Conservation (phyloP, 2,888 invertebrate species). For the Ichneumoninae sp. region DNA sequence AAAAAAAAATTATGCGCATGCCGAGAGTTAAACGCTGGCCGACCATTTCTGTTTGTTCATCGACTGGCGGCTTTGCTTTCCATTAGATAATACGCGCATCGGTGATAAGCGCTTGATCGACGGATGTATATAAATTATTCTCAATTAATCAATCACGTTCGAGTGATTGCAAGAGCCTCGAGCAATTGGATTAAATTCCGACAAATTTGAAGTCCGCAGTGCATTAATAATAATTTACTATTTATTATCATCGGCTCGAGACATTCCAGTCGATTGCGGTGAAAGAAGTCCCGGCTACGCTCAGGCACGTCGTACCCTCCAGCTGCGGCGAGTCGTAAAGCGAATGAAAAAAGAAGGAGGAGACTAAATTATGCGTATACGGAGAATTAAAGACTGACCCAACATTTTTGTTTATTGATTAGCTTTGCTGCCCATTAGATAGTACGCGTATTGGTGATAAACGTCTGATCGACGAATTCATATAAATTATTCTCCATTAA, state of each 20-base stretch:
- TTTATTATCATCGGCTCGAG: constrained; percentile 27
- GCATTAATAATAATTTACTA: neutral
- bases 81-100: neutral
- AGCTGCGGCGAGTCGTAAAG: constrained; percentile 39
- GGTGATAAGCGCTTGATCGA: neutral
- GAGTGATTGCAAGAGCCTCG: neutral
- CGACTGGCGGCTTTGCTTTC: too few relatives aligned
- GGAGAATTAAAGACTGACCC: neutral
- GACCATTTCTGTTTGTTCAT: constrained; percentile 4
- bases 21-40: neutral
- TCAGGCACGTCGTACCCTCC: constrained; percentile 16
- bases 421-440: neutral
- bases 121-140: constrained; percentile 15
- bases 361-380: constrained; percentile 9
- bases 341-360: neutral
- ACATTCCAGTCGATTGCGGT: constrained; percentile 56
- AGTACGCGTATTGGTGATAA: neutral
- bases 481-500: constrained; percentile 29
- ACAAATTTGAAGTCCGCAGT: constrained; percentile 2
- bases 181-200: neutral
- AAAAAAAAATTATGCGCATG: constrained; percentile 1
- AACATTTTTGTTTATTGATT: neutral
- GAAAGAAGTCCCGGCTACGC: constrained; percentile 32
- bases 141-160: constrained; percentile 29
- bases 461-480: neutral